Conservation (phyloP, 2,113 vertebrate species). For the Cyprinodon variegatus region DNA sequence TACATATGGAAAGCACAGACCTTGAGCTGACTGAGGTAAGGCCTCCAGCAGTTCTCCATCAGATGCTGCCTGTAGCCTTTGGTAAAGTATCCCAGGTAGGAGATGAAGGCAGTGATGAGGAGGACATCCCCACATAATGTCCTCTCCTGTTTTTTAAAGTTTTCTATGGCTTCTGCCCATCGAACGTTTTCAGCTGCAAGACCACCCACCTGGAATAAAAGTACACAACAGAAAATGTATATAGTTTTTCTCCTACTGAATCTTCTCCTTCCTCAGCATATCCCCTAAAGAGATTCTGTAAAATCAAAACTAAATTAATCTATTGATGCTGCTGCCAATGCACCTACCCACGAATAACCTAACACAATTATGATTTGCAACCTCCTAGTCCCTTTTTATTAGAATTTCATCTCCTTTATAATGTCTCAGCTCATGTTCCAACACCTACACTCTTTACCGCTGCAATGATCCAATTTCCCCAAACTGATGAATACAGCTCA, state of each 20-base stretch:
- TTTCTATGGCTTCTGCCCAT: conserved; percentile 88
- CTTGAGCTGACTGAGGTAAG: conserved; percentile 85
- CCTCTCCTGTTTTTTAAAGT: conserved; percentile 85
- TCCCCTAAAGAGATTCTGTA: conserved; percentile 1
- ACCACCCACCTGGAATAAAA: conserved; percentile 85
- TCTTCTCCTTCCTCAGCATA: background rate
- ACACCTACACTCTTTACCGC: conserved; percentile 41
- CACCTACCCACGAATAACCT: background rate
- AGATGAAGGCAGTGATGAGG: conserved; percentile 89
- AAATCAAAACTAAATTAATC: conserved; percentile 32
- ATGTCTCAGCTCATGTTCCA: conserved; percentile 37
- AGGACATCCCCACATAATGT: conserved; percentile 92
- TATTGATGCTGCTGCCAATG: background rate
- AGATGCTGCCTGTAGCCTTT: conserved; percentile 88
- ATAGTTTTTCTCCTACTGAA: background rate
- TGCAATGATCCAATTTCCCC: conserved; percentile 33
- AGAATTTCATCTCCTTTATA: conserved; percentile 51
- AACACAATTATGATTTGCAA: conserved; percentile 8
- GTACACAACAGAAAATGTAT: background rate
- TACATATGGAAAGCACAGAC: conserved; percentile 69
- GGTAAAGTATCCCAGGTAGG: conserved; percentile 96
- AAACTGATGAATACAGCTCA: conserved; percentile 55
- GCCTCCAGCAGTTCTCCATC: conserved; percentile 88
- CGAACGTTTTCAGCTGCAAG: conserved; percentile 91
- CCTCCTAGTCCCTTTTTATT: conserved; percentile 42